Conservation (phyloP, 2,888 invertebrate genomes). For the Cheilosia impressa region DNA sequence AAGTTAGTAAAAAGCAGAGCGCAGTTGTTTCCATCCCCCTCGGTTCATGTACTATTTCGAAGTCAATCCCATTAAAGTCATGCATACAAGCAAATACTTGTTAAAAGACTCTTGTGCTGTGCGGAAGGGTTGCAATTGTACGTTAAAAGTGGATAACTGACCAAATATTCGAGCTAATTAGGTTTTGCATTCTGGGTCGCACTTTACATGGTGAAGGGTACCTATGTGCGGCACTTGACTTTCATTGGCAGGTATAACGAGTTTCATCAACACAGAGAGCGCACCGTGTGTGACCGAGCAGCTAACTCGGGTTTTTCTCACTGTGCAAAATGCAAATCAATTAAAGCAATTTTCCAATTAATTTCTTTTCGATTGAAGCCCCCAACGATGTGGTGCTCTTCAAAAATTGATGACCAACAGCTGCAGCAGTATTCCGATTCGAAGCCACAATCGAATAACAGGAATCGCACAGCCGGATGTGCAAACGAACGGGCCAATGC, state of each 20-base stretch:
- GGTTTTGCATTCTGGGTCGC: conserved; percentile 32
- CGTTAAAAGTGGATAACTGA: conserved; percentile 51
- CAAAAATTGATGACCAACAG: conserved; percentile 66
- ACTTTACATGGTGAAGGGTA: conserved; percentile 27
- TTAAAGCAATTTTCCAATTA: conserved; percentile 75
- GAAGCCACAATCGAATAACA: conserved; percentile 30
- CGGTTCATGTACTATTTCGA: not conserved
- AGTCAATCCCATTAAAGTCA: conserved; percentile 23
- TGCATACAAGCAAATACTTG: conserved; percentile 19
- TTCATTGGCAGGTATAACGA: conserved; percentile 7
- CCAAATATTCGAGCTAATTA: conserved; percentile 72
- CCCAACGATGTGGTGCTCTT: conserved; percentile 52
- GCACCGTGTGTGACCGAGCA: conserved; percentile 8
- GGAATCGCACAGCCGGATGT: conserved; percentile 5
- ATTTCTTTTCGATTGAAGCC: conserved; percentile 72
- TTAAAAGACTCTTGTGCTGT: conserved; percentile 7
- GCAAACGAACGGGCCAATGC: conserved; percentile 19
- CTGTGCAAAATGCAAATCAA: conserved; percentile 68
- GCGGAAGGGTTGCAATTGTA: conserved; percentile 20
- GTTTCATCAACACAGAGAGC: not conserved
- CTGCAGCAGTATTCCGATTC: conserved; percentile 31
- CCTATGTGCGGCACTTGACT: conserved; percentile 60
- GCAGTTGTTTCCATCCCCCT: not conserved
- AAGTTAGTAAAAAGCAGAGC: conserved; percentile 20
- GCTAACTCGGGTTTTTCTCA: conserved; percentile 24